Base-by-base conservation (phyloP, 30 jellyfish, hydroid and myxozoan species). In the Clytia hemisphaerica region DNA sequence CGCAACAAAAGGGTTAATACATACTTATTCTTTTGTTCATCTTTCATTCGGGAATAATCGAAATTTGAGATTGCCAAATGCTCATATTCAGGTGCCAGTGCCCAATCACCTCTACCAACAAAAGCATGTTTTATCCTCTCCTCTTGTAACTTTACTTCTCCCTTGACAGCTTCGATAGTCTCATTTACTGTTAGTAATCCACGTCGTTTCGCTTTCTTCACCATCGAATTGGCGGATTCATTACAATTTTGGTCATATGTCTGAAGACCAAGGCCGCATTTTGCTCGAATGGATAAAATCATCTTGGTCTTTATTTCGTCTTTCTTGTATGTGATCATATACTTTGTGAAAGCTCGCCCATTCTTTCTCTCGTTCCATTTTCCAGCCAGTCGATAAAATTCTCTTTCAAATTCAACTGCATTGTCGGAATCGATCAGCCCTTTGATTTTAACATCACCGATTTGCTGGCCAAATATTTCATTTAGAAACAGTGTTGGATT, bases 181-280 rank as follows among this genome's bases (percentile, higher is more conserved):
- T 72, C 84, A 33, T 72, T 72, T 2, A 72, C 45, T 24, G 84
- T 51, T 28, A 72, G 46, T 1, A 9, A n/a, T 12, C 84, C 24
- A 25, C 16, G 16, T 12, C 35, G 31, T 53, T 53, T 53, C 16
- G 30, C 12, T 21, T 27, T 58, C 34, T 73, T 73, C 2, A 73
- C 24, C 15, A 73, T 37, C 16, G 72, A 59, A 21, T 73, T 73
- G 35, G 45, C 28, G 44, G 55, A 38, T 38, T 73, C 85, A 30
- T 51, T 54, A 6, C 35, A 66, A 26, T 71, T 71, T 27, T 71
- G 61, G 2, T 35, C 37, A 46, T 71, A 73, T 2, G 85, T 79
- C n/a, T n/a, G n/a, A n/a, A n/a, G n/a, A 4, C 89, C 89, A 16
- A 76, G 75, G 35, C 89, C 83, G 45, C 83, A 62, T 30, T 18